Conservation (phyloP, 1,140 invertebrate species). For the Agraylea sexmaculata region DNA sequence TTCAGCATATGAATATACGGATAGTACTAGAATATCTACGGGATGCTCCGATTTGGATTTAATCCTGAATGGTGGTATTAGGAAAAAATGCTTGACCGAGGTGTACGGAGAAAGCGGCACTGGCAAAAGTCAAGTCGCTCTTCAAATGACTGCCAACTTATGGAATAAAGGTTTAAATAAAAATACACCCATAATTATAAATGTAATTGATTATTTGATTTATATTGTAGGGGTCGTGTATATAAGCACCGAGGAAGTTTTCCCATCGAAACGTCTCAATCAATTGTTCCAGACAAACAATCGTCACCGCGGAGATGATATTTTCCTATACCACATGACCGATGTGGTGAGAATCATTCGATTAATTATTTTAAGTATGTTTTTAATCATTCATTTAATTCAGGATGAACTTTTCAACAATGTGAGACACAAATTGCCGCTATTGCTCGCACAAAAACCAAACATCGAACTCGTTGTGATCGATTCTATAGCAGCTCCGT, state of each 20-base stretch:
- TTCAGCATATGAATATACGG: too few species aligned
- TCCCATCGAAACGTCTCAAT: conserved; percentile 57
- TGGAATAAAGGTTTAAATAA: conserved; percentile 20
- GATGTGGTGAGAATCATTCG: conserved; percentile 9
- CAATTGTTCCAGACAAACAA: conserved; percentile 27
- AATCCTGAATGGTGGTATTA: conserved; percentile 58
- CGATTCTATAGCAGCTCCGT: conserved; percentile 20
- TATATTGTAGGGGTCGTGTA: conserved; percentile 49
- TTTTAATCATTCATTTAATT: conserved; percentile 12
- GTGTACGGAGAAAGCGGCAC: conserved; percentile 69
- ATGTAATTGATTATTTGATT: background rate
- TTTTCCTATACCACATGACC: conserved; percentile 15
- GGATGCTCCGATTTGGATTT: conserved; percentile 51
- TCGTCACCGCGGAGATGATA: conserved; percentile 13
- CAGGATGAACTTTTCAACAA: conserved; percentile 18
- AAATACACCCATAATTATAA: background rate
- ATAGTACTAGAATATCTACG: conserved; percentile 42
- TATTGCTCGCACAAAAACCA: conserved; percentile 5
- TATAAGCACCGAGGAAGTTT: conserved; percentile 64
- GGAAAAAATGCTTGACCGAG: conserved; percentile 64
- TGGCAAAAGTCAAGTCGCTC: conserved; percentile 76
- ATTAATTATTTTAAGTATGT: conserved; percentile 1
- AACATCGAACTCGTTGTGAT: conserved; percentile 13
- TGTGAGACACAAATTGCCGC: conserved; percentile 9
- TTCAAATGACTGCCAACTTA: conserved; percentile 49